Evolutionary conservation across 2,888 invertebrate species (phyloP).

Genomic region (Melanostoma mellinum): DNA sequence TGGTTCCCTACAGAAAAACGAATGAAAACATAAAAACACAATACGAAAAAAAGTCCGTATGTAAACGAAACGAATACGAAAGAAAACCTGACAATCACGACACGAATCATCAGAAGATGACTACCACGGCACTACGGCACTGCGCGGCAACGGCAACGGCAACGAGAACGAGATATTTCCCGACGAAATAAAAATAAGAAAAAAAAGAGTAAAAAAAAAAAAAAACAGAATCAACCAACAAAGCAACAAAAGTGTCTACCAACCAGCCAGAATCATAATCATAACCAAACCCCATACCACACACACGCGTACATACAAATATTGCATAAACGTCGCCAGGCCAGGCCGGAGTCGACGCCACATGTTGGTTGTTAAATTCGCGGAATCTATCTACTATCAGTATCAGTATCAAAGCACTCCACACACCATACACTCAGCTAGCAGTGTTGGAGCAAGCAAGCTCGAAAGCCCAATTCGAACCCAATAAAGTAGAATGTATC

Average conservation of each 20-base stretch:
- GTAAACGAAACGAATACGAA: slow-evolving; percentile 68
- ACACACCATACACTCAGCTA: too few relatives aligned
- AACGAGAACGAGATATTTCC: slow-evolving; percentile 52
- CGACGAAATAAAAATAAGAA: slow-evolving; percentile 32
- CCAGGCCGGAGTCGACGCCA: background rate
- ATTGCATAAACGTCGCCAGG: background rate
- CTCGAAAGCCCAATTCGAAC: slow-evolving; percentile 23
- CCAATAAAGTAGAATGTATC: slow-evolving; percentile 7
- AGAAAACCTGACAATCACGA: slow-evolving; percentile 58
- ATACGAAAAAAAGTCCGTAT: slow-evolving; percentile 43
- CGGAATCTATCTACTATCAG: slow-evolving; percentile 63
- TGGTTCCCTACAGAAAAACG: slow-evolving; percentile 63
- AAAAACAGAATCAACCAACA: slow-evolving; percentile 35
- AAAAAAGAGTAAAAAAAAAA: too few relatives aligned
- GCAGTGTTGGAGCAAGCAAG: slow-evolving; percentile 5
- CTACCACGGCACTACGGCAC: slow-evolving; percentile 35
- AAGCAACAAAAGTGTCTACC: slow-evolving; percentile 60
- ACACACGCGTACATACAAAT: slow-evolving; percentile 8
- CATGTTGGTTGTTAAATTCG: slow-evolving; percentile 64
- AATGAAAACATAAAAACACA: slow-evolving; percentile 62
- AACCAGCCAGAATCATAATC: slow-evolving; percentile 50
- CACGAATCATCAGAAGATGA: slow-evolving; percentile 34
- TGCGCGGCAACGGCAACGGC: slow-evolving; percentile 46
- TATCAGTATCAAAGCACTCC: background rate
- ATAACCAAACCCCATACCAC: slow-evolving; percentile 27